Evolutionary conservation across 1,140 invertebrate species (phyloP), one percentile per base, ranked within the genome.

Genomic region (Drosophila trapezifrons): DNA sequence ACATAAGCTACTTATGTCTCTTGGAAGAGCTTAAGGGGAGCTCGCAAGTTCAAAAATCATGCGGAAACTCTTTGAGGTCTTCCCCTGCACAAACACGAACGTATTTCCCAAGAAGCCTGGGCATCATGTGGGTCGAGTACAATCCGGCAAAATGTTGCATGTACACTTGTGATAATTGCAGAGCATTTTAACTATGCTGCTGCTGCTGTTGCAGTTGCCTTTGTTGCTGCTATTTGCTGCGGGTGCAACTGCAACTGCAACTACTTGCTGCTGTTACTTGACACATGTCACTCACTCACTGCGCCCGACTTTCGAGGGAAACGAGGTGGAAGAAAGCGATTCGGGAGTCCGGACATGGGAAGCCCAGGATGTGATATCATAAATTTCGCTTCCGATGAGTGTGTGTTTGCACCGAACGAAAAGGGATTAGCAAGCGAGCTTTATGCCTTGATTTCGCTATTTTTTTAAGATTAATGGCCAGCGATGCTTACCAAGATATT

Each of bases 101-200:
- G 35, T 17, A 58, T 27, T n/a, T n/a, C 8, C 5, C 15, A 38
- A 46, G 18, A 15, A 32, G 17, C 18, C 37, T 56, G 78, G 57
- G 82, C 57, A 86, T 85, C 57, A 29, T 45, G 8, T 20, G 38
- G 58, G 59, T 70, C 74, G 69, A 65, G 46, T 64, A 49, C 32
- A 46, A 25, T 51, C 9, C 25, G 15, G n/a, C 22, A 22, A 57
- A 45, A 45, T 38, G 17, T 46, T 15, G 35, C 52, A 38, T 76
- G 58, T 72, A 78, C 79, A 87, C 83, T 86, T 86, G 76, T 67
- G 64, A 76, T 86, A 86, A 86, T 86, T 86, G 78, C 83, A 65
- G 51, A 87, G 71, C 83, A 78, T 79, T 86, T 86, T 79, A 83
- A 82, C 76, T 70, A 82, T 79, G 67, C 71, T 63, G 40, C 55